These are phyloP conservation scores for Peucedramus taeniatus DNA, from an alignment of 2,113 vertebrate genomes.

Conservation along the genomic window DNA sequence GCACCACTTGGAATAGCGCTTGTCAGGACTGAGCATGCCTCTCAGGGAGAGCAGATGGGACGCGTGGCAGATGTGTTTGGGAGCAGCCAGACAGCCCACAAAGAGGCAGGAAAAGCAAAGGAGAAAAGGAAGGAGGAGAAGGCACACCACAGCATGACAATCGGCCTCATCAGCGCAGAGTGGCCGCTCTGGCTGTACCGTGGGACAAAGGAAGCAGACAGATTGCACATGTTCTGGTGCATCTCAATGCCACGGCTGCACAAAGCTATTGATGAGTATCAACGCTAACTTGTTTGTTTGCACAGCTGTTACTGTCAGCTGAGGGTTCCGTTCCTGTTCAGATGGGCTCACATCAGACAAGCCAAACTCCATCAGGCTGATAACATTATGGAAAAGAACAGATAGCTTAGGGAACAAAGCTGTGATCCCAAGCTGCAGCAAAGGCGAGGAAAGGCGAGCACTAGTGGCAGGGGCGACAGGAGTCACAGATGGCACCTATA, in stretches of 20 bases:
- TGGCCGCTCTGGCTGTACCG: background rate
- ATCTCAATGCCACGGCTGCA: background rate
- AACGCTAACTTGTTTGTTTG: background rate
- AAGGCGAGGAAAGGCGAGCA: background rate
- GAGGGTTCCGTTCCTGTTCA: rapidly evolving
- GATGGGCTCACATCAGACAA: background rate
- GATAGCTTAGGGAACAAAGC: background rate
- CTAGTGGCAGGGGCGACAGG: background rate
- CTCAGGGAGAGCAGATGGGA: background rate
- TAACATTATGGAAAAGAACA: background rate
- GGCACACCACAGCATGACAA: background rate
- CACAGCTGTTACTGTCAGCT: background rate
- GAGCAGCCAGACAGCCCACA: background rate
- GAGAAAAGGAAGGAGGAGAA: background rate
- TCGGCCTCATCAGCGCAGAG: background rate
- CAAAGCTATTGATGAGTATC: conserved; percentile 19
- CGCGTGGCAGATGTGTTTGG: background rate
- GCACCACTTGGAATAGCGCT: background rate
- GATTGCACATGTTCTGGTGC: background rate
- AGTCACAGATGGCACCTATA: conserved; percentile 7
- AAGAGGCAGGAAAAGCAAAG: background rate
- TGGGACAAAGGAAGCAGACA: conserved; percentile 31
- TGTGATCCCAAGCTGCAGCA: background rate
- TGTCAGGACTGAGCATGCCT: background rate
- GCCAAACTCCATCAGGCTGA: background rate